These are phyloP conservation scores for Chrysodeixis includens DNA, from an alignment of 2,888 invertebrate species.

Conservation along the genomic window DNA sequence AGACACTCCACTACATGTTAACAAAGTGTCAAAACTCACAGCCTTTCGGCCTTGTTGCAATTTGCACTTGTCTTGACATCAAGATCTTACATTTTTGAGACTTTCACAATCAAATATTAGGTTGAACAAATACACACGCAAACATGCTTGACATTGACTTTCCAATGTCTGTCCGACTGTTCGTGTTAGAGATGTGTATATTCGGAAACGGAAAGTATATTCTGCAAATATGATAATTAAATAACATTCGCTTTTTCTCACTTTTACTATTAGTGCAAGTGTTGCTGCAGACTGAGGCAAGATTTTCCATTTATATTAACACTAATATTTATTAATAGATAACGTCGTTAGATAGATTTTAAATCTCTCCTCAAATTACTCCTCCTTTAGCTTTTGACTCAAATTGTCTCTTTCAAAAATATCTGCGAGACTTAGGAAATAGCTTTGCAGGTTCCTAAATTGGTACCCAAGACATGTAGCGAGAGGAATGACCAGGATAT, in stretches of 20 bases:
- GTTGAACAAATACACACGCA: constrained; percentile 34
- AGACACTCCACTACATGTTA: constrained; percentile 12
- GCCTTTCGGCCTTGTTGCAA: constrained; percentile 34
- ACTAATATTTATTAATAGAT: too few species aligned
- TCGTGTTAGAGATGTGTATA: constrained; percentile 19
- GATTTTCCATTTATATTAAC: too few species aligned
- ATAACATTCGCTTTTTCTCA: neutral
- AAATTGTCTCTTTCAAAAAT: constrained; percentile 62
- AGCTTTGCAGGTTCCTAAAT: constrained; percentile 69
- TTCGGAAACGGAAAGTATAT: constrained; percentile 35
- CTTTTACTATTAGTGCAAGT: too few species aligned
- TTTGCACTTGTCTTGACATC: constrained; percentile 35
- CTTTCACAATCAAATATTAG: constrained; percentile 55
- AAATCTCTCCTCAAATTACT: constrained; percentile 64
- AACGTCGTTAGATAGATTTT: too few species aligned
- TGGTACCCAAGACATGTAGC: constrained; percentile 66
- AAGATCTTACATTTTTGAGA: constrained; percentile 26
- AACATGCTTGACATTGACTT: constrained; percentile 57
- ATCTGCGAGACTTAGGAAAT: constrained; percentile 65
- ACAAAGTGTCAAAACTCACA: constrained; percentile 26
- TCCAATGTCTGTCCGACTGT: constrained; percentile 38
- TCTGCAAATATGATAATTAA: constrained; percentile 8
- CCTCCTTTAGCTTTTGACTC: constrained; percentile 66
- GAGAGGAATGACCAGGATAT: constrained; percentile 57
- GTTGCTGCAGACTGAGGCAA: too few species aligned